phyloP scores from a whole-genome alignment of 2,797 vertebrate species.

The Myotis daubentonii region DNA sequence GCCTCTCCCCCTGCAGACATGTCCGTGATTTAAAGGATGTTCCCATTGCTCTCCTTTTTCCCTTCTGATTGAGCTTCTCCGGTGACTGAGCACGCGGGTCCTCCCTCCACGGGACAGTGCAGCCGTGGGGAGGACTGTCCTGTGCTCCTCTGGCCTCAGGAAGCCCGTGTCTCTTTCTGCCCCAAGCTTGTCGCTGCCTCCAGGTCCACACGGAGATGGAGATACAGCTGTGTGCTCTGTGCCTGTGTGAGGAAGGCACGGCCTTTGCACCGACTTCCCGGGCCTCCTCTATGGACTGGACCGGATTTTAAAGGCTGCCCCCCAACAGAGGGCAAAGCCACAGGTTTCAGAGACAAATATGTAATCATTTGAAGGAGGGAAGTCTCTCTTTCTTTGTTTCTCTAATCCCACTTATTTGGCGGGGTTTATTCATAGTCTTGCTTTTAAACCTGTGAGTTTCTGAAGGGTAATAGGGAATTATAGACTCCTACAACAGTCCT shows the following conservation, averaged over 20 bases:
- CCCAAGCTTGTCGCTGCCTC: background rate
- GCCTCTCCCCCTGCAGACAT: background rate
- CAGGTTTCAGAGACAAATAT: background rate
- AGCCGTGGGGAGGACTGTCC: background rate
- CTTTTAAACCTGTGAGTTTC: conserved; percentile 22
- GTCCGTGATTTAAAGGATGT: background rate
- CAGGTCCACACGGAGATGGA: background rate
- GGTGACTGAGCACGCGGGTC: background rate
- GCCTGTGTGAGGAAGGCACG: background rate
- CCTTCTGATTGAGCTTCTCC: background rate
- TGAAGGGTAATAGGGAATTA: background rate
- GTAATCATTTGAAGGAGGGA: background rate
- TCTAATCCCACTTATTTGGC: background rate
- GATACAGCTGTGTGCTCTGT: background rate
- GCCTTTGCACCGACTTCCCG: background rate
- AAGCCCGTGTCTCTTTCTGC: background rate
- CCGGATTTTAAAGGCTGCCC: background rate
- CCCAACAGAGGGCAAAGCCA: background rate
- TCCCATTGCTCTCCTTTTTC: background rate
- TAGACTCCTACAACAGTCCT: too few species aligned
- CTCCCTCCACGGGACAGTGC: background rate
- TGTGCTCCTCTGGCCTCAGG: background rate
- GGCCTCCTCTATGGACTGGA: background rate
- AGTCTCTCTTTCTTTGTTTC: background rate
- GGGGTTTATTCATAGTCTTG: background rate